Conservation (phyloP, 1,140 invertebrate species). For the Anastatus disparis region DNA sequence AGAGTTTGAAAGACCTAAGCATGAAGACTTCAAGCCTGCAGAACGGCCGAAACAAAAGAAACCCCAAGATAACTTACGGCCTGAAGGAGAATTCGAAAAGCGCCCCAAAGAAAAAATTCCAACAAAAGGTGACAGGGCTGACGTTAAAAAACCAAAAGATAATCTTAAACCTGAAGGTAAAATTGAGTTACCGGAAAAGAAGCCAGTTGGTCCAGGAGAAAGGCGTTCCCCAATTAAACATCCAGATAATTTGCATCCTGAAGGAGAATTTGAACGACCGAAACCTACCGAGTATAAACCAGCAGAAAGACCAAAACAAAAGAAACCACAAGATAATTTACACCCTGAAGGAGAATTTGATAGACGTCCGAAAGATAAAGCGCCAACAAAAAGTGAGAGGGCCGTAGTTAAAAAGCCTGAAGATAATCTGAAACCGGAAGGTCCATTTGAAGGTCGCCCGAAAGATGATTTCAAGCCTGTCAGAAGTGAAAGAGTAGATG, state of each 20-base stretch:
- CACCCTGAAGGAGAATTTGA: slow-evolving; percentile 43
- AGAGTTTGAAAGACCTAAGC: slow-evolving; percentile 68
- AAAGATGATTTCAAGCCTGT: slow-evolving; percentile 69
- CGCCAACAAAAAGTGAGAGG: slow-evolving; percentile 64
- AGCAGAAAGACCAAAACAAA: slow-evolving; percentile 65
- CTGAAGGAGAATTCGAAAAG: slow-evolving; percentile 60
- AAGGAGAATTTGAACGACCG: slow-evolving; percentile 70
- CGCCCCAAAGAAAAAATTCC: slow-evolving; percentile 64
- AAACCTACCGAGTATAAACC: slow-evolving; percentile 64
- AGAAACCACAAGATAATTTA: slow-evolving; percentile 69
- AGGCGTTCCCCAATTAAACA: slow-evolving; percentile 54
- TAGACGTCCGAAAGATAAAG: slow-evolving; percentile 65
- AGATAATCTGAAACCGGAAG: slow-evolving; percentile 70
- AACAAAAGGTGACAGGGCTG: slow-evolving; percentile 60
- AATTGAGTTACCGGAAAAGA: slow-evolving; percentile 63
- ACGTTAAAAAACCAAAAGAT: slow-evolving; percentile 67
- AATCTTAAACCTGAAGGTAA: slow-evolving; percentile 68
- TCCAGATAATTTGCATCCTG: slow-evolving; percentile 68
- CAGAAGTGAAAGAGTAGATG: slow-evolving; percentile 70
- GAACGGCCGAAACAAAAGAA: slow-evolving; percentile 65
- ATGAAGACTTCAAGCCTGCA: slow-evolving; percentile 66
- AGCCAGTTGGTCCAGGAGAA: slow-evolving; percentile 56
- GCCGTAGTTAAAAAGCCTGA: slow-evolving; percentile 60
- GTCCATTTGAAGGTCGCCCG: slow-evolving; percentile 64
- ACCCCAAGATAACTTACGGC: slow-evolving; percentile 56